Base-by-base conservation (phyloP, 2,113 vertebrate species). In the Crypturellus undulatus region DNA sequence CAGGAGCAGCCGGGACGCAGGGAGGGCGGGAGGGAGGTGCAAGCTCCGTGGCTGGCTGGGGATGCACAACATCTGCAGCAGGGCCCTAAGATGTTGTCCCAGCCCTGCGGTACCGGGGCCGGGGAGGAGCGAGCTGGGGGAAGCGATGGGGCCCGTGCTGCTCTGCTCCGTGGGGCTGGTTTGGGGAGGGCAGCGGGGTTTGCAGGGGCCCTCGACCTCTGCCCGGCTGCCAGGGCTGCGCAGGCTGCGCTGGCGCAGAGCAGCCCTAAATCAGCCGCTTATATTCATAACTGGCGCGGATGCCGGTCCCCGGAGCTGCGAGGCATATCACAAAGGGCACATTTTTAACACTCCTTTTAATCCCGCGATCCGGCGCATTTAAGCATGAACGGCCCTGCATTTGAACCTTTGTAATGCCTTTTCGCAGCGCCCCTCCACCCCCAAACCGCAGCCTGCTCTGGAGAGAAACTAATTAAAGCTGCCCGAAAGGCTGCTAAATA, bases 281-380 rank as follows among this genome's bases (percentile, higher is more conserved):
- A 4, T 73, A 90, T 96, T 90, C 94, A 85, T 90, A 94, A 91
- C 87, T 47, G 79, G 95, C 73, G 36, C 24, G 81, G 95, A 36
- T n/a, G 49, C 88, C 5, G 40, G 93, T 86, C 87, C 89, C 87
- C 1, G 49, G 89, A 72, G 91, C 93, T 90, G 94, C 90, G 30
- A 93, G 93, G 81, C 92, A 32, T 18, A 87, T 81, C 95, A 70
- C 89, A 96, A 85, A 95, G 72, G 94, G 90, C 82, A 82, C 85
- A 40, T 95, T 96, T 97, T 94, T n/a, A 96, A 93, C 90, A 87
- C 96, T 68, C 30, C 93, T 84, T 89, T 97, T 97, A 96, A 97
- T 95, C 95, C 90, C 90, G 56, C 63, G 9, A 62, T 82, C 71
- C 79, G 40, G 59, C 20, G 15, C 72, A 11, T 95, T 97, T 89